Evolutionary conservation across 1,140 invertebrate genomes (phyloP).

Genomic region (Drosophila ercepeae): DNA sequence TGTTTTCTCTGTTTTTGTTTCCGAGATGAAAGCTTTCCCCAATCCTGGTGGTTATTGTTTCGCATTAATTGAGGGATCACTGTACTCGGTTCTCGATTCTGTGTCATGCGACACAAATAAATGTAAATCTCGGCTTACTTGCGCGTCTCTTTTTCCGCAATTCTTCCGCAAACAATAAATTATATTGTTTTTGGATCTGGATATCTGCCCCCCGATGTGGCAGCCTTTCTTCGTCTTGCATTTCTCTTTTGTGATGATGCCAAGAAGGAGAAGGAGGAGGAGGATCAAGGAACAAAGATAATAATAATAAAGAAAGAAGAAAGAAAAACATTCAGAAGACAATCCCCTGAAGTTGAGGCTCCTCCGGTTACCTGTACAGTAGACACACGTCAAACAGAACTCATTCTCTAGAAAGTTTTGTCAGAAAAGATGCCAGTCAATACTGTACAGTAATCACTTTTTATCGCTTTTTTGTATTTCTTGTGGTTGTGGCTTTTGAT

Average conservation of each 20-base stretch:
- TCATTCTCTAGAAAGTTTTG: too few species aligned
- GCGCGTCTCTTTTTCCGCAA: slow-evolving; percentile 28
- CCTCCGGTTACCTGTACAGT: slow-evolving; percentile 38
- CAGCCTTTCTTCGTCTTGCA: slow-evolving; percentile 42
- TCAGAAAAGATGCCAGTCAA: too few species aligned
- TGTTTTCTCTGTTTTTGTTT: slow-evolving; percentile 14
- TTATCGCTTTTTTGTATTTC: slow-evolving; percentile 17
- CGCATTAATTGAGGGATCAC: too few species aligned
- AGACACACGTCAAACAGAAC: background rate
- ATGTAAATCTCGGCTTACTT: slow-evolving; percentile 39
- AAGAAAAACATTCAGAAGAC: slow-evolving; percentile 1
- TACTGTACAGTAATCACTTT: background rate
- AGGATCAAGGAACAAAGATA: slow-evolving; percentile 5
- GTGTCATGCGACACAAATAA: slow-evolving; percentile 50
- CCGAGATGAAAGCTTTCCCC: slow-evolving; percentile 25
- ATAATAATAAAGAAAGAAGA: too few species aligned
- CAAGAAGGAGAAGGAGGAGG: background rate
- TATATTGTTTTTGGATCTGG: slow-evolving; percentile 65
- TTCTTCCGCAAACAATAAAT: slow-evolving; percentile 68
- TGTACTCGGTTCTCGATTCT: background rate
- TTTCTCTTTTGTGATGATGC: slow-evolving; percentile 12
- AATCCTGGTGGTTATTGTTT: too few species aligned
- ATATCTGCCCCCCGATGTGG: background rate
- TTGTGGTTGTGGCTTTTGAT: slow-evolving; percentile 45
- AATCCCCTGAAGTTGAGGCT: slow-evolving; percentile 21